Evolutionary conservation across 2,113 vertebrate species (phyloP).

Genomic region (Sinocyclocheilus rhinocerous): DNA sequence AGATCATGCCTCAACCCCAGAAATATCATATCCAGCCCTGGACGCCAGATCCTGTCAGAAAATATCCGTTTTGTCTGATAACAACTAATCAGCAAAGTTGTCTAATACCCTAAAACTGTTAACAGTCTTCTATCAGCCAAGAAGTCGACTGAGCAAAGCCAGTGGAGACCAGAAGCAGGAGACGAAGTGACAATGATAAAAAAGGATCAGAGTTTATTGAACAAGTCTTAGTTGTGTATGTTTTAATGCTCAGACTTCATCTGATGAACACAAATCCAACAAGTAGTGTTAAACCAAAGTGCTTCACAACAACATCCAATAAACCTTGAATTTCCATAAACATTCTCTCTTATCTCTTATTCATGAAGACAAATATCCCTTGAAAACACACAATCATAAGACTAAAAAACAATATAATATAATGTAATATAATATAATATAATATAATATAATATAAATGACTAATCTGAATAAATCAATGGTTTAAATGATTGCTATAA

Average conservation of each 20-base stretch:
- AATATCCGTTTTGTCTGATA: background rate
- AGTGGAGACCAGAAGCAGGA: background rate
- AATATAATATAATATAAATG: too few relatives aligned
- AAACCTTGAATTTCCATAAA: background rate
- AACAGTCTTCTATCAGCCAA: background rate
- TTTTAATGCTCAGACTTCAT: background rate
- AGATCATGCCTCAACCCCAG: background rate
- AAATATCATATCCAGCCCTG: background rate
- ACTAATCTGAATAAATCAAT: too few relatives aligned
- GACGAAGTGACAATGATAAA: background rate
- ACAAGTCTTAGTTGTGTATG: too few relatives aligned
- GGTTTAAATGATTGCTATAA: too few relatives aligned
- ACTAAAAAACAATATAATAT: too few relatives aligned
- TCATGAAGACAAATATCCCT: background rate
- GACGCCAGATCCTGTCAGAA: background rate
- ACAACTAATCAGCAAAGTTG: background rate
- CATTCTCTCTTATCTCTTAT: background rate
- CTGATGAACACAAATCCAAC: too few relatives aligned
- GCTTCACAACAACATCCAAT: too few relatives aligned
- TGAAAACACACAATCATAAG: too few relatives aligned
- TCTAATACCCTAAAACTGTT: background rate
- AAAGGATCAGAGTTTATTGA: background rate
- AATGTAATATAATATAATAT: too few relatives aligned
- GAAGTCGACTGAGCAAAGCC: background rate
- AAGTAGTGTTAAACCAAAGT: too few relatives aligned